Conservation (phyloP, 2,888 invertebrate species). For the Drosophila borborema region DNA sequence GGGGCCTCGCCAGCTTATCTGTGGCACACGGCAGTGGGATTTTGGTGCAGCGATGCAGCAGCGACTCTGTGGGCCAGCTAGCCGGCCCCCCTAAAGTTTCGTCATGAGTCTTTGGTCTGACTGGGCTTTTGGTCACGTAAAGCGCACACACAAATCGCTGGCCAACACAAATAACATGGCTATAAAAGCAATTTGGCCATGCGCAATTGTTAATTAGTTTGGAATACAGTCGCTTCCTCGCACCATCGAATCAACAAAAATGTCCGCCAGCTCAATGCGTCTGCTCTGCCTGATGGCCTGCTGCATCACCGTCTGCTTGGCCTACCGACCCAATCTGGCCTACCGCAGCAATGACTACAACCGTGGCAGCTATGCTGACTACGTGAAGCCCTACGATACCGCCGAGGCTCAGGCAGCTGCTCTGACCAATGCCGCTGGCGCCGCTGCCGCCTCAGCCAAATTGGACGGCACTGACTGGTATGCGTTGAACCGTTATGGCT, state of each 20-base stretch:
- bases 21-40: conserved; percentile 16
- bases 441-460: conserved; percentile 78
- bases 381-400: conserved; percentile 47
- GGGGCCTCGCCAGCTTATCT: conserved; percentile 33
- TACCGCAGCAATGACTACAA: conserved; percentile 29
- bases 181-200: conserved; percentile 82
- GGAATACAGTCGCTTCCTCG: conserved; percentile 65
- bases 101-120: conserved; percentile 53
- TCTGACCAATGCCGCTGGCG: conserved; percentile 73
- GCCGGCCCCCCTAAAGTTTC: conserved; percentile 47
- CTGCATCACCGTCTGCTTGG: conserved; percentile 55
- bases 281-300: conserved; percentile 64
- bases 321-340: conserved; percentile 26
- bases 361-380: conserved; percentile 22
- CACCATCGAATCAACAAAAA: conserved; percentile 39
- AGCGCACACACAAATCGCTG: conserved; percentile 70
- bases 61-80: conserved; percentile 22
- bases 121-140: conserved; percentile 80
- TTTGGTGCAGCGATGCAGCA: conserved; percentile 18
- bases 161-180: conserved; percentile 62
- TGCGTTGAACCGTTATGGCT: conserved; percentile 72
- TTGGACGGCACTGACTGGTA: conserved; percentile 66
- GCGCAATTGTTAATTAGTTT: conserved; percentile 79
- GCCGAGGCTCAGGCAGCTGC: conserved; percentile 76
- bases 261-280: conserved; percentile 60